These are phyloP conservation scores for Aplochiton taeniatus DNA, from an alignment of 2,797 vertebrate species.

Conservation along the genomic window DNA sequence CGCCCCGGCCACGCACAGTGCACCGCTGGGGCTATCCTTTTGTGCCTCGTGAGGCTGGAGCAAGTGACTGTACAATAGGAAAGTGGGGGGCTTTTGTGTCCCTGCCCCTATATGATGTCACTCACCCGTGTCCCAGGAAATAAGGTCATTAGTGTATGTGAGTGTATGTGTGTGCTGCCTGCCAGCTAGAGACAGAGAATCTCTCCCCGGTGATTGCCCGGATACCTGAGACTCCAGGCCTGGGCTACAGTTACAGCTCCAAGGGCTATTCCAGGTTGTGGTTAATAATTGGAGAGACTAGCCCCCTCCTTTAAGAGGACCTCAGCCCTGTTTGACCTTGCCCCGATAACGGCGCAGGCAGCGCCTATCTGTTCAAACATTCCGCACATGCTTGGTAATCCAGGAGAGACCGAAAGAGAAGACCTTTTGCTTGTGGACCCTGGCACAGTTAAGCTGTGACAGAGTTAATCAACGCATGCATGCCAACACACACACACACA, in stretches of 20 bases:
- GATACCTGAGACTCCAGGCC: neutral
- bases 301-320: conserved; percentile 18
- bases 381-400: too few species aligned
- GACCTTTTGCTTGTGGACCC: too few species aligned
- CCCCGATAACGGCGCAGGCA: neutral
- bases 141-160: conserved; percentile 22
- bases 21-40: conserved; percentile 28
- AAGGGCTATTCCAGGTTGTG: conserved; percentile 40
- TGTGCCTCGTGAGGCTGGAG: conserved; percentile 18
- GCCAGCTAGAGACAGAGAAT: neutral
- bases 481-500: too few species aligned
- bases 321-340: conserved; percentile 19
- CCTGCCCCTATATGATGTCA: conserved; percentile 29
- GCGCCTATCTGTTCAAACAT: neutral
- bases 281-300: conserved; percentile 36
- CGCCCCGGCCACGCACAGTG: conserved; percentile 27
- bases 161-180: neutral
- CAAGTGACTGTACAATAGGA: conserved; percentile 8
- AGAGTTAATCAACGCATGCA: too few species aligned
- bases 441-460: too few species aligned
- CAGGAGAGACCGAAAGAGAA: too few species aligned
- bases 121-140: conserved; percentile 25
- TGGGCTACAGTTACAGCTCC: conserved; percentile 28
- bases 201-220: neutral
- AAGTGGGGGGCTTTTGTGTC: conserved; percentile 34